Percentiles rank a stretch among this genome's conserved stretches.
phyloP scores from a whole-genome alignment of 2,113 vertebrate species.

The Channa argus region DNA sequence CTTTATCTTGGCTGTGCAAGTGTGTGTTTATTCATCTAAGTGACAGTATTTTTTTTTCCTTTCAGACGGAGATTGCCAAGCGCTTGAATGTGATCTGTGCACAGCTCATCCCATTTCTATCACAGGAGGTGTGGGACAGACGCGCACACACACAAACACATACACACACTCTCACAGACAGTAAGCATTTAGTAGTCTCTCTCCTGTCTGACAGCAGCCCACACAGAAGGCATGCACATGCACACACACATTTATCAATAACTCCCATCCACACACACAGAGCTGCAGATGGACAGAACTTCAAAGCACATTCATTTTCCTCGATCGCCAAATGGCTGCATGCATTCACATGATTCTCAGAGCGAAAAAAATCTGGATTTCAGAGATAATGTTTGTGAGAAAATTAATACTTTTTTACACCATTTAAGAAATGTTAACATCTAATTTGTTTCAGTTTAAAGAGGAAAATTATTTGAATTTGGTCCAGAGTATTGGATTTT shows the following conservation, averaged over 20 bases:
- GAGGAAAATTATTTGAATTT: background rate
- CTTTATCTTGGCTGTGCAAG: conserved; percentile 26
- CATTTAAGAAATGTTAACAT: conserved; percentile 18
- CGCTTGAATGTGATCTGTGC: conserved; percentile 94
- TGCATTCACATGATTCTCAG: background rate
- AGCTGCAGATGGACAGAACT: conserved; percentile 40
- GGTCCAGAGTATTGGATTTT: background rate
- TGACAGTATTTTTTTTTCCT: conserved; percentile 54
- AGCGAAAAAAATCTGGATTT: background rate
- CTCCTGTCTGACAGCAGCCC: conserved; percentile 41
- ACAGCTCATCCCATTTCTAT: conserved; percentile 95
- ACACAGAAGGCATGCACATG: conserved; percentile 39
- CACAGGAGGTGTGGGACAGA: conserved; percentile 90
- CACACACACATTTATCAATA: conserved; percentile 38
- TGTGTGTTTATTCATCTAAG: conserved; percentile 63
- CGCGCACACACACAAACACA: conserved; percentile 44
- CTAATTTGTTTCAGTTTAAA: background rate
- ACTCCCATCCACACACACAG: conserved; percentile 18
- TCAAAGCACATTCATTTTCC: conserved; percentile 27
- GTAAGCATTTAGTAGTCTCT: conserved; percentile 26
- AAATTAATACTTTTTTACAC: conserved; percentile 24
- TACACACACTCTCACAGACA: conserved; percentile 33
- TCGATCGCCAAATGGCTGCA: conserved; percentile 20
- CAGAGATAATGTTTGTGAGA: conserved; percentile 15
- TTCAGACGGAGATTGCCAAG: conserved; percentile 94